These are phyloP conservation scores for Zaprionus bogoriensis DNA, from an alignment of 2,888 invertebrate genomes.

Conservation along the genomic window DNA sequence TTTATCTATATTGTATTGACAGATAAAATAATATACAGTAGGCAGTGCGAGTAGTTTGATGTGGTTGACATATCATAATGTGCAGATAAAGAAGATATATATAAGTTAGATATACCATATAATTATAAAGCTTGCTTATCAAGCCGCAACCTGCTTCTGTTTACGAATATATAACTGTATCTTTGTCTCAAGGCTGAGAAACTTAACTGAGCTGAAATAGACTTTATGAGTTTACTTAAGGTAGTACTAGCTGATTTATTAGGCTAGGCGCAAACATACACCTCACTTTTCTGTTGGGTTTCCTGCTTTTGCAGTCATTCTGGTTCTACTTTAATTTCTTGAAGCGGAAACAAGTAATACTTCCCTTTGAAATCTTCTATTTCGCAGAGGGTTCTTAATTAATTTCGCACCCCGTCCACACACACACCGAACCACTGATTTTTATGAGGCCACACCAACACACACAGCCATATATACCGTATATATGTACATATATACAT, in stretches of 20 bases:
- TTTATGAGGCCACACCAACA: slow-evolving; percentile 54
- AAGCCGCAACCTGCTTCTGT: background rate
- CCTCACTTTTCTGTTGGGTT: too few relatives aligned
- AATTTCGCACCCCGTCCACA: slow-evolving; percentile 57
- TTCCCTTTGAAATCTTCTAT: background rate
- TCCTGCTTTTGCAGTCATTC: background rate
- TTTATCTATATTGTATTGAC: too few relatives aligned
- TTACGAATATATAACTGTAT: background rate
- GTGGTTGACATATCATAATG: too few relatives aligned
- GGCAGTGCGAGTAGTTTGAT: too few relatives aligned
- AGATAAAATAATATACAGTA: too few relatives aligned
- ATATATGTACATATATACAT: slow-evolving; percentile 1
- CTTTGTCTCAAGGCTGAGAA: background rate
- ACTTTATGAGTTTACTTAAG: background rate
- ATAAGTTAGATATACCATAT: too few relatives aligned
- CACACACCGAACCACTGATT: slow-evolving; percentile 52
- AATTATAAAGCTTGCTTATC: background rate
- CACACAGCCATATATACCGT: slow-evolving; percentile 3
- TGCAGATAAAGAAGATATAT: too few relatives aligned
- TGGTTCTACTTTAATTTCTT: background rate
- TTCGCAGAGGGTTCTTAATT: slow-evolving; percentile 47
- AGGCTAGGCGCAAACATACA: too few relatives aligned
- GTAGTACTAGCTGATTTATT: background rate
- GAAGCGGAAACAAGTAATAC: background rate
- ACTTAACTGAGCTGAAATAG: background rate